Evolutionary conservation across 2,113 vertebrate genomes (phyloP).

Genomic region (Mellivora capensis): DNA sequence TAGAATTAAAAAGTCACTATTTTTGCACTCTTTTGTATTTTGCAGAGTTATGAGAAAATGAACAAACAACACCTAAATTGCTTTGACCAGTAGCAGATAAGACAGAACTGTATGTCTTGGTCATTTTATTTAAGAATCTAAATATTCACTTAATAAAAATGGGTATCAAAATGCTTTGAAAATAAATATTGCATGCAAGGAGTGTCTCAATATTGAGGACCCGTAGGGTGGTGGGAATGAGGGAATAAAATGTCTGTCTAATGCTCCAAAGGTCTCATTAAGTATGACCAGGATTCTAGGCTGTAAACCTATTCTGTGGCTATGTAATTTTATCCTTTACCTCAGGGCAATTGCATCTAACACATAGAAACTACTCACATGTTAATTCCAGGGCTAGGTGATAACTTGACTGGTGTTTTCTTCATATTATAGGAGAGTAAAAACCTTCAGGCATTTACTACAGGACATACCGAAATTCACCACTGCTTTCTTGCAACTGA

Average conservation of each 20-base stretch:
- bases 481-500: slow-evolving; percentile 44
- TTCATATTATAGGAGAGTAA: slow-evolving; percentile 47
- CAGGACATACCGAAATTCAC: slow-evolving; percentile 46
- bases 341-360: slow-evolving; percentile 45
- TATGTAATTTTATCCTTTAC: slow-evolving; percentile 57
- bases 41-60: background rate
- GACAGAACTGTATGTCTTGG: background rate
- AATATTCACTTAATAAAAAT: slow-evolving; percentile 8
- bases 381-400: slow-evolving; percentile 37
- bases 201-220: background rate
- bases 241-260: background rate
- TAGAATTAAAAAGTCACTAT: background rate
- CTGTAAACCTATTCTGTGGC: slow-evolving; percentile 39
- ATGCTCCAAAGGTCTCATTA: background rate
- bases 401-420: background rate
- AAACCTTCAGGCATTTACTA: slow-evolving; percentile 29
- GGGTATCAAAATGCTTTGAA: background rate
- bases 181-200: background rate
- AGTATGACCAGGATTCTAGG: slow-evolving; percentile 5
- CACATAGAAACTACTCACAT: slow-evolving; percentile 44
- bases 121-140: background rate
- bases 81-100: background rate
- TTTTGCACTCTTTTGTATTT: background rate
- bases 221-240: background rate
- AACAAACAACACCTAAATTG: background rate